A percentile compares a stretch with the other conserved stretches of the same genome.
Evolutionary conservation across 2,888 invertebrate species (phyloP).

Genomic region (Autographa gamma): DNA sequence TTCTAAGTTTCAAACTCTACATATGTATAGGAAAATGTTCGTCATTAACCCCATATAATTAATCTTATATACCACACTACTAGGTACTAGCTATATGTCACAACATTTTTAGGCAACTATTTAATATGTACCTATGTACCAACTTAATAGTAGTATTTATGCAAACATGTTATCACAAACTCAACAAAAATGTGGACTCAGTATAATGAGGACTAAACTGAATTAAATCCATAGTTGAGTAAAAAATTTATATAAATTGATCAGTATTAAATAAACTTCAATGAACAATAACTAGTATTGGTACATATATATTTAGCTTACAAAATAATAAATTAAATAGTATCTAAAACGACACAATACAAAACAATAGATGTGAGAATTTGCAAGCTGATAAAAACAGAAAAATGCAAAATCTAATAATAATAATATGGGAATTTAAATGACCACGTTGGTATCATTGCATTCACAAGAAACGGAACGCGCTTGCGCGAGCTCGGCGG

Average conservation of each 20-base stretch:
- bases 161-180: not conserved
- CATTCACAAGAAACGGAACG: conserved; percentile 79
- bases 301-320: no score
- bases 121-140: no score
- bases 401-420: conserved; percentile 22
- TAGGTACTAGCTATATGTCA: not conserved
- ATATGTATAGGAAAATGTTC: no score
- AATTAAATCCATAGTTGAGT: not conserved
- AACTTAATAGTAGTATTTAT: no score
- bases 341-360: no score
- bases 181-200: not conserved
- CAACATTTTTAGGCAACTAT: not conserved
- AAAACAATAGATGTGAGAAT: not conserved
- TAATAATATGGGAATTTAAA: conserved; percentile 56
- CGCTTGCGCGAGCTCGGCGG: conserved; percentile 83
- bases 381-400: not conserved
- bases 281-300: no score
- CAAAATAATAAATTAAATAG: no score
- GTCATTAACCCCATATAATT: no score
- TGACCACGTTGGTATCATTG: conserved; percentile 75
- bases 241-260: not conserved
- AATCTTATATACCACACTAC: no score
- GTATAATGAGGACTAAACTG: not conserved
- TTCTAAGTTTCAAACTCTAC: not conserved
- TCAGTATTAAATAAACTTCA: no score